Evolutionary conservation across 2,888 invertebrate genomes (phyloP), one percentile per base, ranked within the genome.

Genomic region (Cephus pulcher): DNA sequence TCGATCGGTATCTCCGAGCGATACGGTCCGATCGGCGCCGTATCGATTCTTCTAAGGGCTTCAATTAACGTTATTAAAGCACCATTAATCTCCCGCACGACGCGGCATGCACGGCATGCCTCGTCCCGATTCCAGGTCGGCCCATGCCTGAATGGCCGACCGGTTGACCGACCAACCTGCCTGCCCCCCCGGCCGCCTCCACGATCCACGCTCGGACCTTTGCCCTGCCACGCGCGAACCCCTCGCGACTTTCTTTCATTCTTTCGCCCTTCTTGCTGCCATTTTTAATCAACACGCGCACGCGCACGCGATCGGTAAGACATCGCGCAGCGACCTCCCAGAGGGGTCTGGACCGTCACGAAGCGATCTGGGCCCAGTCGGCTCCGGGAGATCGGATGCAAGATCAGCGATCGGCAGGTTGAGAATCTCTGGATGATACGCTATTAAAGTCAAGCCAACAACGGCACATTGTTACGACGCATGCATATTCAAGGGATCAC

Each of bases 61-160:
- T 90, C 90, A 90, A 90, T 90, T 90, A 90, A 90, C 90, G 90
- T 90, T 90, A 90, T 90, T 90, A 90, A 90, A 90, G 89, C 87
- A 88, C 89, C 90, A 90, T 90, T 90, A 90, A 90, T 90, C 90
- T 89, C 78, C 85, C 80, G 82, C 81, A 86, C 88, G 86, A 84
- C 84, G 82, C 83, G 87, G 89, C 85, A 87, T 88, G 88, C 85
- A 74, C 81, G 87, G 86, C 84, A 88, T 86, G 84, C 85, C 83
- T 80, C 84, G 84, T 84, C 85, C 83, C 82, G 84, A 81, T 84
- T 80, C 83, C 78, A 77, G 73, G 78, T 80, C 83, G 56, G 56
- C 56, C 23, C 23, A 56, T 56, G 56, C 23, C 56, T 56, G 56
- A 56, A 56, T 56, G 56, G 56, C 56, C 56, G 56, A 56, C 56